Base-by-base conservation (phyloP, 2,797 vertebrate genomes). In the Galaxias olidus region DNA sequence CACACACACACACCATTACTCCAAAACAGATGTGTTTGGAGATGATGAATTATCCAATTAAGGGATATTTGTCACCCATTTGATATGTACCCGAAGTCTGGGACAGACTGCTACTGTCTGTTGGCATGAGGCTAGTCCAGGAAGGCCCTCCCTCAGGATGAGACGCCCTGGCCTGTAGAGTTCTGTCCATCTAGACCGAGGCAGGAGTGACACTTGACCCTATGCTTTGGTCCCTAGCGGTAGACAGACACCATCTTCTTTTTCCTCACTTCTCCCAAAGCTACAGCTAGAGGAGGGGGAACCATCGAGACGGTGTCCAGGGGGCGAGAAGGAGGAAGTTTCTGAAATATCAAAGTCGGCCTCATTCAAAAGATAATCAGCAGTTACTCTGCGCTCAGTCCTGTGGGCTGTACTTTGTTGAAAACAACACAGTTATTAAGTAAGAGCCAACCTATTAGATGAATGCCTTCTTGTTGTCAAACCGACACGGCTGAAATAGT, bases 1-100 rank as follows among this genome's bases (percentile, higher is more conserved):
- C 89, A 91, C 80, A n/a, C n/a, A n/a, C n/a, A n/a, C n/a, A n/a
- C n/a, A n/a, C 79, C 86, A 87, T 90, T 89, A 88, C 86, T 88
- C 30, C 88, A 86, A 90, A 90, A 85, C 86, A 84, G 87, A 91
- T 83, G 87, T 81, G 84, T 60, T 85, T 64, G 51, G 76, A 62
- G 65, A 86, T 89, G 89, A 91, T 89, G 83, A 87, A 91, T 87
- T 82, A 87, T 88, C 84, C 81, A 89, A 81, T 89, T 88, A 84
- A 76, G 70, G 78, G 71, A 81, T 84, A 86, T 90, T 90, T 91
- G 86, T 90, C 89, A 90, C 77, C 79, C 84, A 73, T 86, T 86
- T 91, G 84, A 88, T 87, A 81, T 84, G 72, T 4, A 86, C 77
- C 75, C 70, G 61, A 69, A 30, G 82, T 77, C 64, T 68, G 60